Evolutionary conservation across 1,140 invertebrate genomes (phyloP).

Genomic region (Tetragonula clypearis): DNA sequence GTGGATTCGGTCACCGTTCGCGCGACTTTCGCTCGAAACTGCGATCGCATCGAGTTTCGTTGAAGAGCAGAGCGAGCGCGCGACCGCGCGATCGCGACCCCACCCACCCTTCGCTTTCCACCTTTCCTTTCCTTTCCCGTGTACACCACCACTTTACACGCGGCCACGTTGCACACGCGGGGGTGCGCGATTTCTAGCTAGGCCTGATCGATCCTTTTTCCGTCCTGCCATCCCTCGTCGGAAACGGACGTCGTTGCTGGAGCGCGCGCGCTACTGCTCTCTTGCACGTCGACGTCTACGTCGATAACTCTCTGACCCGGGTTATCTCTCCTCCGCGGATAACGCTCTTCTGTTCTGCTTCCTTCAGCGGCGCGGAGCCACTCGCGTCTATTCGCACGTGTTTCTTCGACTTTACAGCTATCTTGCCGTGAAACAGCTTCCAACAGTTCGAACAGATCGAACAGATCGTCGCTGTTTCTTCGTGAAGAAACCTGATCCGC

Average conservation of each 20-base stretch:
- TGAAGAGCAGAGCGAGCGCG: not conserved
- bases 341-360: not conserved
- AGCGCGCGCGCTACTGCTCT: not conserved
- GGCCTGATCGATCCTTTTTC: conserved; percentile 8
- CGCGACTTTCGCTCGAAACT: conserved; percentile 17
- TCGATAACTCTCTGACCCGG: conserved; percentile 1
- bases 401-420: not conserved
- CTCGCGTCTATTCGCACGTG: not conserved
- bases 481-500: too few relatives aligned
- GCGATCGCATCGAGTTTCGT: not conserved
- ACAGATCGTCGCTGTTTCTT: too few relatives aligned
- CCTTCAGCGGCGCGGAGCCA: not conserved
- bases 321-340: not conserved
- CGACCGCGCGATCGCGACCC: conserved; percentile 17
- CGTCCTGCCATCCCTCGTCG: conserved; percentile 40
- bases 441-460: too few relatives aligned
- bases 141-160: not conserved
- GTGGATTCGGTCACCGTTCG: not conserved
- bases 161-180: not conserved
- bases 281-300: not conserved
- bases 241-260: not conserved
- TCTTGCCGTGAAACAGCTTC: too few relatives aligned
- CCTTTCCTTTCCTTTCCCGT: not conserved
- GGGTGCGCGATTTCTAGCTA: conserved; percentile 9
- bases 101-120: conserved; percentile 21